phyloP scores from a whole-genome alignment of 2,113 vertebrate species.

The rabbit (Oryctolagus cuniculus) region DNA sequence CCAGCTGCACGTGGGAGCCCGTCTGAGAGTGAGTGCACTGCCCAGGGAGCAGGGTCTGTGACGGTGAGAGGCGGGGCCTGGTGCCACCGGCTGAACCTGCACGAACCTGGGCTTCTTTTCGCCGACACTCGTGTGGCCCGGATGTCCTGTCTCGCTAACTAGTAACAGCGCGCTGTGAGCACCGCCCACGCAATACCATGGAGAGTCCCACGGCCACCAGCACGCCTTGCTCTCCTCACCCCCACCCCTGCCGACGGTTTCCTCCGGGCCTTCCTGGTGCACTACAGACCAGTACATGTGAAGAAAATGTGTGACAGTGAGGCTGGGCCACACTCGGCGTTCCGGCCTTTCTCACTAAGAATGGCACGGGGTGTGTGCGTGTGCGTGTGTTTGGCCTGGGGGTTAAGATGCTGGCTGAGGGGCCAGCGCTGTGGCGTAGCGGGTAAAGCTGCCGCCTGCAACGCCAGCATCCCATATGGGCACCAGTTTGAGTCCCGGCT shows the following conservation, averaged over 20 bases:
- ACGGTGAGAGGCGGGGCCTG: neutral
- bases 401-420: too few species aligned
- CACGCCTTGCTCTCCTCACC: neutral
- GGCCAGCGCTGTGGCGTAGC: too few species aligned
- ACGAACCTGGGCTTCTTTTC: neutral
- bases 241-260: too few species aligned
- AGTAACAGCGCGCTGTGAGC: neutral
- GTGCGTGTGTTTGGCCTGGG: too few species aligned
- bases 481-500: too few species aligned
- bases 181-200: neutral
- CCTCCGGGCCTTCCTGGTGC: neutral
- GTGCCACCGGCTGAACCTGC: accelerated
- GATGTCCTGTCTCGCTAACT: neutral
- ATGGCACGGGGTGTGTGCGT: neutral
- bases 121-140: neutral
- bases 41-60: neutral
- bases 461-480: too few species aligned
- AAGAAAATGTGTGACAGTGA: too few species aligned
- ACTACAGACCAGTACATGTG: neutral
- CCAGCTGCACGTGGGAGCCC: neutral
- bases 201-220: neutral
- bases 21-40: neutral
- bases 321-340: neutral
- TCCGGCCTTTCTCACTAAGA: neutral
- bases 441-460: too few species aligned